phyloP scores from a whole-genome alignment of 2,888 invertebrate genomes.

The Eristalis tenax region DNA sequence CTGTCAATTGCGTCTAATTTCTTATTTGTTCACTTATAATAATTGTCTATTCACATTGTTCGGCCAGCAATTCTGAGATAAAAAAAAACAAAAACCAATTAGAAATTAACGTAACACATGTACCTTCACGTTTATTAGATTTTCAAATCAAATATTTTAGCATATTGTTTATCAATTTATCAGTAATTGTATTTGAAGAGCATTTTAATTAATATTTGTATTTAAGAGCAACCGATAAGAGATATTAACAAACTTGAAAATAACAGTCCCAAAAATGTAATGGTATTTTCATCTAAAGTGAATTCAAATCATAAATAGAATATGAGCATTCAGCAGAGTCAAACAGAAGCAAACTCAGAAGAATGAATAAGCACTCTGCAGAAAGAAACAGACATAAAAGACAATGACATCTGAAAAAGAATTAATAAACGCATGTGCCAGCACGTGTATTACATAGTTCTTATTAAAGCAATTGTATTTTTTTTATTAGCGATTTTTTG shows the following conservation, averaged over 20 bases:
- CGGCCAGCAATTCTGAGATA: neutral
- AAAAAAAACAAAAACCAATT: neutral
- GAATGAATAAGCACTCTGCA: neutral
- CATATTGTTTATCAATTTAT: neutral
- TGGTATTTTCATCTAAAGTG: neutral
- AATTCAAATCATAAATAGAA: neutral
- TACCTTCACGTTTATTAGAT: constrained; percentile 1
- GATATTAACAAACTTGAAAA: neutral
- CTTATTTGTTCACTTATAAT: neutral
- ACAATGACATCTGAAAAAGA: constrained; percentile 35
- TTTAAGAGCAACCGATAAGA: neutral
- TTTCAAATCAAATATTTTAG: neutral
- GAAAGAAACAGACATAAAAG: neutral
- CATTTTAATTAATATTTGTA: neutral
- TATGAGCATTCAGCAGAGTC: neutral
- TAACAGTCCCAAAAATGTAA: neutral
- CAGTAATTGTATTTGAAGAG: neutral
- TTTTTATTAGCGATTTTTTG: neutral
- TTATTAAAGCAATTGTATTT: constrained; percentile 2
- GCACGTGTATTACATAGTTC: constrained; percentile 13
- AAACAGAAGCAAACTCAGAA: neutral
- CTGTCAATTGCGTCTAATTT: neutral
- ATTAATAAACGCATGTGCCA: constrained; percentile 22
- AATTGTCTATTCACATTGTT: neutral
- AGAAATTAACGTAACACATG: neutral